Base-by-base conservation (phyloP, 2,797 vertebrate species). In the Naso thynnoides region DNA sequence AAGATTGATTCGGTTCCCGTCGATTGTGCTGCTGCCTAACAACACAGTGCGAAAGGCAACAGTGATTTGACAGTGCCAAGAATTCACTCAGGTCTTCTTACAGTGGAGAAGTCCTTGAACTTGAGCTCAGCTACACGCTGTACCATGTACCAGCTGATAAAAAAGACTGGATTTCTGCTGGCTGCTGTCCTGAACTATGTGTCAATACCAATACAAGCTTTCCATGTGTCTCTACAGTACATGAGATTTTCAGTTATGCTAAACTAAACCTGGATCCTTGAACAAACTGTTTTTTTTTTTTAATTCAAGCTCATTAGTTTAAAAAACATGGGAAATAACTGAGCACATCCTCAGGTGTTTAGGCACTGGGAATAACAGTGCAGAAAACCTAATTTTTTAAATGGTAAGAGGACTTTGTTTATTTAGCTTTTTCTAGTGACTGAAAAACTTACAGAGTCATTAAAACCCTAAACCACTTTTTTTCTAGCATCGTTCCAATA, bases 51-150 rank as follows among this genome's bases (percentile, higher is more conserved):
- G 63, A 61, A 45, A 66, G 67, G 31, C 13, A 60, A 54, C 24
- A 1, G 73, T 53, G 80, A 68, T 79, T 75, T 77, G 78, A 83
- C 75, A 70, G 56, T 6, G 39, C 54, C 23, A 53, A 76, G 56
- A 73, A 82, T 70, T 81, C 70, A 54, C 73, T 68, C 29, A 55
- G 62, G 70, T 73, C 47, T 73, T 81, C 77, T 62, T 69, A 66
- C 70, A 60, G 54, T 16, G 27, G 49, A 84, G 70, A 52, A 84
- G 75, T 81, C 76, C 75, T 87, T 87, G 73, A 84, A 82, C 78
- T 70, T 33, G 55, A 79, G 70, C 69, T 82, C 68, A 82, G 83
- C 81, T 76, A 80, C 67, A 81, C 59, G 10, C 67, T 72, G 36
- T 49, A 49, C 39, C 76, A 62, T 16, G n/a, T 10, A 61, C 60